Percentiles rank a stretch among this genome's conserved stretches.
Conservation (phyloP, 1,140 invertebrate genomes). For the Magallana gigas region DNA sequence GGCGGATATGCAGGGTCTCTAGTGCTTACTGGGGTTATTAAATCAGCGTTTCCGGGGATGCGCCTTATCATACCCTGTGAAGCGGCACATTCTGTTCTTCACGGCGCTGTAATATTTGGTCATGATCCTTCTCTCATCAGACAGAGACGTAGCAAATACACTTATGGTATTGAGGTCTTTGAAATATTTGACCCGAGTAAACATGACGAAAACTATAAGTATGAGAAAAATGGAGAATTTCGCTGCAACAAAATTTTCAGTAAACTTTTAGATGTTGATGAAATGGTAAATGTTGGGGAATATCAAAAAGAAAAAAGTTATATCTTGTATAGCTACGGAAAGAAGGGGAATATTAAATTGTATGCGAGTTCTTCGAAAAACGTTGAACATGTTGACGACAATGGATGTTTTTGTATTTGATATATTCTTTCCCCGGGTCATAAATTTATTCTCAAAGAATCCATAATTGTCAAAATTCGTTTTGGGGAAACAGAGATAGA, state of each 20-base stretch:
- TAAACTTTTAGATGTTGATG: not conserved
- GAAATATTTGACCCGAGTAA: conserved; percentile 12
- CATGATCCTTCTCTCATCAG: conserved; percentile 41
- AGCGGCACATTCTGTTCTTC: conserved; percentile 34
- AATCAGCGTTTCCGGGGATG: conserved; percentile 20
- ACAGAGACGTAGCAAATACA: conserved; percentile 31
- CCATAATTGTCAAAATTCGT: not conserved
- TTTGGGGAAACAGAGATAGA: conserved; percentile 14
- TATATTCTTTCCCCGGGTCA: not conserved
- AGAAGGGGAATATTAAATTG: not conserved
- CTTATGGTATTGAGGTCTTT: conserved; percentile 34
- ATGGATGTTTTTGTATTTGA: not conserved
- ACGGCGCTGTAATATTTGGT: conserved; percentile 42
- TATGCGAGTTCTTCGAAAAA: not conserved
- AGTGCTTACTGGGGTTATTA: not conserved
- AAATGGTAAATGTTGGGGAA: not conserved
- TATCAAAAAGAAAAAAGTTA: not conserved
- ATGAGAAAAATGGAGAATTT: not conserved
- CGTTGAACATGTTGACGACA: not conserved
- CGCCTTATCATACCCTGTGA: not conserved
- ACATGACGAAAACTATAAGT: not conserved
- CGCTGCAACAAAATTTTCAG: not conserved
- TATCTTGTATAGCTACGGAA: not conserved
- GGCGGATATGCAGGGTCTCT: conserved; percentile 44
- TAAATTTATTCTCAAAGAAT: not conserved